phyloP scores from a whole-genome alignment of 1,140 invertebrate species.

The Wiebesia pumilae region DNA sequence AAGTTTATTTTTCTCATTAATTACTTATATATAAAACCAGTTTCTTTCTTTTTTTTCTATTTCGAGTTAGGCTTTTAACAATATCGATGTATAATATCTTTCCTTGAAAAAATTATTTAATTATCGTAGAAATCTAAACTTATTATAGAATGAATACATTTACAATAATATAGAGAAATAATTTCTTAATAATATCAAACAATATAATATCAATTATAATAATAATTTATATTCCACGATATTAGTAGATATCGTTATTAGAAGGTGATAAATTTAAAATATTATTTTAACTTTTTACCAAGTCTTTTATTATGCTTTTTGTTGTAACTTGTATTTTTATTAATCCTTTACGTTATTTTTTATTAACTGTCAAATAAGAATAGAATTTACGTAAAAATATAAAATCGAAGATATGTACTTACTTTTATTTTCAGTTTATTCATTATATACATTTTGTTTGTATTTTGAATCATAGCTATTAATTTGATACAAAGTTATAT shows the following conservation, averaged over 20 bases:
- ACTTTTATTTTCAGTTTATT: no score
- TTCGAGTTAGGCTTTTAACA: background rate
- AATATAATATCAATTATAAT: background rate
- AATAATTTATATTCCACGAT: background rate
- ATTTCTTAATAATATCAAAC: background rate
- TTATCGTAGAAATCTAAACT: background rate
- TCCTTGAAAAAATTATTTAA: background rate
- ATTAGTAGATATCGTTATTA: background rate
- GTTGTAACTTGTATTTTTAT: background rate
- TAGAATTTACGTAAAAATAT: no score
- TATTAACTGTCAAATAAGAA: no score
- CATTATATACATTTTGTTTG: no score
- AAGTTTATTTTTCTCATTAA: background rate
- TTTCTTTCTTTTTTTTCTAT: background rate
- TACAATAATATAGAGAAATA: background rate
- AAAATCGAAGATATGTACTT: no score
- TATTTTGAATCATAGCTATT: no score
- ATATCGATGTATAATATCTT: background rate
- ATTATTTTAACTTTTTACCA: no score
- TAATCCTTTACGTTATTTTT: no score
- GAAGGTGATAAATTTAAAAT: background rate
- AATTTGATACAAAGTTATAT: no score
- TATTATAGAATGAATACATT: background rate
- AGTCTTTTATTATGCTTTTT: background rate
- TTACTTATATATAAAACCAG: background rate